Conservation (phyloP, 2,797 vertebrate genomes). For the Gymnoscopelus braueri region DNA sequence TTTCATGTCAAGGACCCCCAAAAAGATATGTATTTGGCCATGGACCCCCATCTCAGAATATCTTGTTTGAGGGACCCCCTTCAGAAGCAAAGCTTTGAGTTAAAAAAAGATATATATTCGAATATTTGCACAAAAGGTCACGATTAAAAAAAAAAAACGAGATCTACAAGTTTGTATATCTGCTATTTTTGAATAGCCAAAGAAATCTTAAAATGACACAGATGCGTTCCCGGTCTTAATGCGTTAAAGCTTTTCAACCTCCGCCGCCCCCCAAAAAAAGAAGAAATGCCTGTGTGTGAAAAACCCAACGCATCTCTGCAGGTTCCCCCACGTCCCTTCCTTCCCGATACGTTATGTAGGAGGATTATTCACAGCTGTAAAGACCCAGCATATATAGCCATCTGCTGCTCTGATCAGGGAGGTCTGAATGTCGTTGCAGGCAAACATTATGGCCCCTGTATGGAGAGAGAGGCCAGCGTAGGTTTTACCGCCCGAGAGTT, state of each 20-base stretch:
- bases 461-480: slow-evolving; percentile 57
- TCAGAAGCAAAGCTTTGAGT: too few species aligned
- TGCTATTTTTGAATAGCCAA: too few species aligned
- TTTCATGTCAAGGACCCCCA: too few species aligned
- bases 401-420: slow-evolving; percentile 48
- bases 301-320: slow-evolving; percentile 45
- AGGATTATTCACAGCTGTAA: slow-evolving; percentile 65
- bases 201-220: too few species aligned
- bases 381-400: slow-evolving; percentile 54
- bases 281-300: slow-evolving; percentile 47
- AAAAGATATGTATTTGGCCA: too few species aligned
- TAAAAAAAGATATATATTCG: not conserved
- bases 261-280: too few species aligned
- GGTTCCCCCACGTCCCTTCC: slow-evolving; percentile 25
- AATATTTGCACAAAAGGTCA: not conserved
- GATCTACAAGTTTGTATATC: too few species aligned
- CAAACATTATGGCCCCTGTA: slow-evolving; percentile 42
- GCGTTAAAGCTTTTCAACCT: too few species aligned
- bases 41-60: too few species aligned
- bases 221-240: too few species aligned
- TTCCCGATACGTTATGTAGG: slow-evolving; percentile 42
- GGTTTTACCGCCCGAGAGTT: slow-evolving; percentile 51
- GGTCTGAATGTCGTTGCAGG: slow-evolving; percentile 31
- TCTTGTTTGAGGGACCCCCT: too few species aligned
- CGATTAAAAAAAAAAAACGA: too few species aligned